Percentiles rank a stretch among this genome's conserved stretches.
Evolutionary conservation across 2,797 vertebrate species (phyloP).

Genomic region (Catamblyrhynchus diadema): DNA sequence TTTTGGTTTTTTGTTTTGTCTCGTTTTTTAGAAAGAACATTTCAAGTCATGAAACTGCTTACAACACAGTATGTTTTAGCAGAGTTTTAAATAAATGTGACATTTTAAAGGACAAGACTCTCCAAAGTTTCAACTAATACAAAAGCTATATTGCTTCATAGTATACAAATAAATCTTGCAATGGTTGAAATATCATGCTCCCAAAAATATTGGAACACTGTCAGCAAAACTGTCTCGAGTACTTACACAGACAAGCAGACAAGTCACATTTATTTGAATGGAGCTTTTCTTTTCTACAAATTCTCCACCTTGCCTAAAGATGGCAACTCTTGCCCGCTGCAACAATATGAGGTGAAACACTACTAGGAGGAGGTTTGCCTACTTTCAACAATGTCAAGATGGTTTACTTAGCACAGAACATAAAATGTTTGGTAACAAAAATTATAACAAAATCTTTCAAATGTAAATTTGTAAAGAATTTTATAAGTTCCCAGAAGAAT

Average conservation of each 20-base stretch:
- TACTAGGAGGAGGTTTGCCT: background rate
- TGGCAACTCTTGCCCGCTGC: background rate
- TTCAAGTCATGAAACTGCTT: background rate
- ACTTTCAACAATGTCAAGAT: background rate
- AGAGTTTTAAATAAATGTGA: background rate
- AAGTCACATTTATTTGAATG: background rate
- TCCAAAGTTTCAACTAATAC: background rate
- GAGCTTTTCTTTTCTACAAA: background rate
- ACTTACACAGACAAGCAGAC: background rate
- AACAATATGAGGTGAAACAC: background rate
- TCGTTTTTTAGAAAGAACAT: background rate
- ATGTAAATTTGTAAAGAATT: background rate
- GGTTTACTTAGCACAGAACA: background rate
- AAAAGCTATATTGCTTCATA: background rate
- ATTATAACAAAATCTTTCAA: background rate
- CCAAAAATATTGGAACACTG: background rate
- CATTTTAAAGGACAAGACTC: background rate
- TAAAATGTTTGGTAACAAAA: background rate
- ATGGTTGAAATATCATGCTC: background rate
- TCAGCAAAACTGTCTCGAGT: background rate
- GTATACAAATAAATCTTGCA: background rate
- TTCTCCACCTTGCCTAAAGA: background rate
- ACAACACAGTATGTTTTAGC: background rate
- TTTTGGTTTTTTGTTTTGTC: background rate
- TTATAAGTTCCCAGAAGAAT: background rate